Evolutionary conservation across 2,113 vertebrate species (phyloP).

Genomic region (Oreotragus oreotragus): DNA sequence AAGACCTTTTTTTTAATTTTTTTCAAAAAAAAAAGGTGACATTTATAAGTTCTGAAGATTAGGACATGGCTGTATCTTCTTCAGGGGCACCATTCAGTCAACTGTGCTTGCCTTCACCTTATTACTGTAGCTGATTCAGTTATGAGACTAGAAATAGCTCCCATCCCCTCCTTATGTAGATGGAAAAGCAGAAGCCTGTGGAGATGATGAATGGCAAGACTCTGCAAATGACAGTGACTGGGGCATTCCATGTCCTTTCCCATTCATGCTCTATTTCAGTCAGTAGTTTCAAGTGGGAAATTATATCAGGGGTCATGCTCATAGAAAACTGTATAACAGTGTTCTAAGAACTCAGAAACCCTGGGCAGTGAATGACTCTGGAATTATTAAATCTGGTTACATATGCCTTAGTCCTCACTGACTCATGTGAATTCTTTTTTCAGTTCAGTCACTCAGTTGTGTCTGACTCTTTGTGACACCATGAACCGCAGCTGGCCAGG

Average conservation of each 20-base stretch:
- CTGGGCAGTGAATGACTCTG: neutral
- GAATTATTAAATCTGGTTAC: neutral
- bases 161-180: neutral
- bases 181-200: neutral
- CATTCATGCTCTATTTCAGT: neutral
- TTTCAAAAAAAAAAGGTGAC: neutral
- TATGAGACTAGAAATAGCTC: neutral
- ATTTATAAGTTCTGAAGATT: neutral
- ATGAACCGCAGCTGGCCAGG: neutral
- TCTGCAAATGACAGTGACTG: neutral
- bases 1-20: neutral
- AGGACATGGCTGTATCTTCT: neutral
- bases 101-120: neutral
- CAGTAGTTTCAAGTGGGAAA: neutral
- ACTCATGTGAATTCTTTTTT: neutral
- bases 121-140: neutral
- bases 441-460: neutral
- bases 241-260: neutral
- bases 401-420: neutral
- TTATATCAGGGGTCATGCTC: neutral
- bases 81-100: neutral
- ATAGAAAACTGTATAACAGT: neutral
- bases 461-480: fast-evolving
- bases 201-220: neutral
- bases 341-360: neutral